These are phyloP conservation scores for Pasiphila rectangulata DNA, from an alignment of 2,888 invertebrate species.

Conservation along the genomic window DNA sequence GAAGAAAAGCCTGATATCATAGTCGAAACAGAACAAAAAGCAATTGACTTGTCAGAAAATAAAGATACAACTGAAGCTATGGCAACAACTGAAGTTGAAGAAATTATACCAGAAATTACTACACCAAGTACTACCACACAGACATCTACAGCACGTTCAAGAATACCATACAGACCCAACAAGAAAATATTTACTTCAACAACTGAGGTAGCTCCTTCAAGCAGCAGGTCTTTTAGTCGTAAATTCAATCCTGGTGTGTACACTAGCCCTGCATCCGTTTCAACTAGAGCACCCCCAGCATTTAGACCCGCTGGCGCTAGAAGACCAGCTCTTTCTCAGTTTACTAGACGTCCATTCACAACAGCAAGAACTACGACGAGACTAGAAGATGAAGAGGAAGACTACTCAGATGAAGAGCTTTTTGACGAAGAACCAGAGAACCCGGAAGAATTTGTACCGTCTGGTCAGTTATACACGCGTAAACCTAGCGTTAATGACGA, in stretches of 20 bases:
- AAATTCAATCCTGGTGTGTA: conserved; percentile 73
- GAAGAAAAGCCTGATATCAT: conserved; percentile 43
- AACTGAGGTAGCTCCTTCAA: conserved; percentile 62
- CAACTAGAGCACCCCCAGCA: conserved; percentile 46
- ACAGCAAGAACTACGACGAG: conserved; percentile 65
- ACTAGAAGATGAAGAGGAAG: conserved; percentile 48
- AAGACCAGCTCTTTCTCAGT: conserved; percentile 56
- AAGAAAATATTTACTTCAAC: conserved; percentile 67
- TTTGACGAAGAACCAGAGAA: conserved; percentile 66
- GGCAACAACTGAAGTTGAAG: conserved; percentile 35
- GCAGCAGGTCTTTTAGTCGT: conserved; percentile 69
- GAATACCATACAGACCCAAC: conserved; percentile 66
- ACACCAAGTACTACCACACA: conserved; percentile 53
- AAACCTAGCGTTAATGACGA: conserved; percentile 52
- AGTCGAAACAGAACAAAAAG: conserved; percentile 46
- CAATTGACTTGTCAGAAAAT: conserved; percentile 49
- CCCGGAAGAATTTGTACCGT: conserved; percentile 66
- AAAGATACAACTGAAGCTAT: conserved; percentile 35
- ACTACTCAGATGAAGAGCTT: conserved; percentile 61
- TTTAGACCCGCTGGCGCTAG: conserved; percentile 54
- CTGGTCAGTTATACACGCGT: conserved; percentile 66
- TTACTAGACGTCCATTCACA: conserved; percentile 66
- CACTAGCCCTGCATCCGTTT: conserved; percentile 65
- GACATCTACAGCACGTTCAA: conserved; percentile 48
- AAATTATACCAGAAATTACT: conserved; percentile 47